Evolutionary conservation across 2,888 invertebrate genomes (phyloP).

Genomic region (Thelaira solivaga): DNA sequence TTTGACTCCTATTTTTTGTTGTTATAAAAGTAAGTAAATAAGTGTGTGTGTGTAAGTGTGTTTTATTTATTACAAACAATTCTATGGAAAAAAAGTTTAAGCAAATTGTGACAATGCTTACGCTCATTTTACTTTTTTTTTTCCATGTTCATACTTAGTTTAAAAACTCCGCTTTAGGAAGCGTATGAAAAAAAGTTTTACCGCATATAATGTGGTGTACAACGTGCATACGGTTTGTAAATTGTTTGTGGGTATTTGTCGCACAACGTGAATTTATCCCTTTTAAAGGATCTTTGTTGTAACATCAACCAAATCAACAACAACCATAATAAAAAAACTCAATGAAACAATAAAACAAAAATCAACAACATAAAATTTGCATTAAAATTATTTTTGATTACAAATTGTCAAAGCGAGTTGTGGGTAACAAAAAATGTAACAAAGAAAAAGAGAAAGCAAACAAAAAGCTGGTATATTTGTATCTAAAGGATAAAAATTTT

Average conservation of each 20-base stretch:
- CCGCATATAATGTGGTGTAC: slow-evolving; percentile 32
- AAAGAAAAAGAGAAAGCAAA: no score
- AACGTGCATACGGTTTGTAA: slow-evolving; percentile 26
- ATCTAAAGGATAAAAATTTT: no score
- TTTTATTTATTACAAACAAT: neutral
- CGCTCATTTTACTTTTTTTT: neutral
- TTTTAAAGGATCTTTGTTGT: neutral
- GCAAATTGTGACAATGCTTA: slow-evolving; percentile 57
- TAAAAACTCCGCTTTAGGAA: neutral
- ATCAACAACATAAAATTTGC: slow-evolving; percentile 73
- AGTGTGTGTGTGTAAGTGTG: no score
- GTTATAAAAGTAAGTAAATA: no score
- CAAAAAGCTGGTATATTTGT: no score
- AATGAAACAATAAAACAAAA: slow-evolving; percentile 52
- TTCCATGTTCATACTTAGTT: neutral
- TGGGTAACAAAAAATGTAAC: no score
- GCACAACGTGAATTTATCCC: slow-evolving; percentile 61
- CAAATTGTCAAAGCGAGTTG: slow-evolving; percentile 71
- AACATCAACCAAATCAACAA: neutral
- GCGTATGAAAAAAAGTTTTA: slow-evolving; percentile 35
- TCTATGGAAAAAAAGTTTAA: slow-evolving; percentile 42
- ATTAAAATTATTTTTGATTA: slow-evolving; percentile 73
- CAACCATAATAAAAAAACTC: neutral
- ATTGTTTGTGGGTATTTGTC: slow-evolving; percentile 36
- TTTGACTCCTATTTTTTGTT: slow-evolving; percentile 26